Conservation (phyloP, 1,140 invertebrate species). For the Protaetia brevitarsis region DNA sequence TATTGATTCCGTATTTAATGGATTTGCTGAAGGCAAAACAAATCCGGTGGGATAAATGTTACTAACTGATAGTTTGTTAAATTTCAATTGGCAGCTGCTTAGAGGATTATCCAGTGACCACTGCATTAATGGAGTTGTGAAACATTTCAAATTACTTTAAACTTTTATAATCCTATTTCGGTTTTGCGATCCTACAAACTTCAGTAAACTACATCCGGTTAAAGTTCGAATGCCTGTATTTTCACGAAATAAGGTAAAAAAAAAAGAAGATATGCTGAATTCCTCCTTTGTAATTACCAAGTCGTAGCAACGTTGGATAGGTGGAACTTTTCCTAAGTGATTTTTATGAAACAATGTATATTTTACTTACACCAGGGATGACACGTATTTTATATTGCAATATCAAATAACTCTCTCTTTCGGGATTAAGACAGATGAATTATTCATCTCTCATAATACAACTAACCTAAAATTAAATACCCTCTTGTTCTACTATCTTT, state of each 20-base stretch:
- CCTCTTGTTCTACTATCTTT: too few relatives aligned
- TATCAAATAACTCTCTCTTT: too few relatives aligned
- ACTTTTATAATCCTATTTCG: constrained; percentile 4
- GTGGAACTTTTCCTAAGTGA: not conserved
- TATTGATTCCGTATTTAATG: constrained; percentile 7
- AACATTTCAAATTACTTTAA: constrained; percentile 17
- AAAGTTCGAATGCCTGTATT: not conserved
- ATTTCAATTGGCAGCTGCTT: constrained; percentile 24
- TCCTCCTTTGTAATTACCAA: not conserved
- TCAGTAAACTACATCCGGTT: not conserved
- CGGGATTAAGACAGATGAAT: too few relatives aligned
- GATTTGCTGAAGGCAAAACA: not conserved
- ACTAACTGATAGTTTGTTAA: constrained; percentile 18
- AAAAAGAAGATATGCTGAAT: not conserved
- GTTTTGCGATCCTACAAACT: not conserved
- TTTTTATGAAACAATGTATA: not conserved
- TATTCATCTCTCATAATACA: too few relatives aligned
- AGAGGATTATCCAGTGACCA: constrained; percentile 21
- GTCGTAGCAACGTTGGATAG: not conserved
- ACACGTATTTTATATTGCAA: too few relatives aligned
- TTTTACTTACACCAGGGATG: too few relatives aligned
- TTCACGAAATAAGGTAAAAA: not conserved
- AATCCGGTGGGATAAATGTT: not conserved
- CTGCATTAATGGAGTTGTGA: constrained; percentile 18
- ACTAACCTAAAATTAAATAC: too few relatives aligned